Conservation (phyloP, 2,888 invertebrate species). For the Spialia ferax region DNA sequence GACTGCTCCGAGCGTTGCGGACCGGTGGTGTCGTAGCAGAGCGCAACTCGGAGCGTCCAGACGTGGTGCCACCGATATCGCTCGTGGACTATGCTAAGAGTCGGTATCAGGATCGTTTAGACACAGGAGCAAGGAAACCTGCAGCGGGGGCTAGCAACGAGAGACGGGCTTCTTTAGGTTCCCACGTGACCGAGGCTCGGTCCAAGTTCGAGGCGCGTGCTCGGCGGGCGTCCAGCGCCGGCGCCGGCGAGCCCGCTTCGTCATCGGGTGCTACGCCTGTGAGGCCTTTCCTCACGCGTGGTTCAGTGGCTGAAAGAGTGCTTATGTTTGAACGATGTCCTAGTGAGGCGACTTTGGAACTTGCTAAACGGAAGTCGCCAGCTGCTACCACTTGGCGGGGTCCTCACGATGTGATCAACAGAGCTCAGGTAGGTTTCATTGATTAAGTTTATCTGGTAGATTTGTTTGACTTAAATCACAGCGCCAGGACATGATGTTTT, state of each 20-base stretch:
- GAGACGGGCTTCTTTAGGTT: conserved; percentile 76
- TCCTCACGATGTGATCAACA: conserved; percentile 83
- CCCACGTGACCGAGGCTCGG: conserved; percentile 82
- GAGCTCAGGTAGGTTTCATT: conserved; percentile 84
- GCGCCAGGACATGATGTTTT: not conserved
- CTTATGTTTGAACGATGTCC: conserved; percentile 97
- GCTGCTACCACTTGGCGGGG: conserved; percentile 85
- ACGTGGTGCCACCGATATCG: conserved; percentile 84
- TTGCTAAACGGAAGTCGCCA: conserved; percentile 87
- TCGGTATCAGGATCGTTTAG: conserved; percentile 87
- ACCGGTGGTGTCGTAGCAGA: conserved; percentile 88
- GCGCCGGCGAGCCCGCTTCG: conserved; percentile 66
- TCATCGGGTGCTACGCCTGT: conserved; percentile 86
- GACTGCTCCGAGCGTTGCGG: conserved; percentile 92
- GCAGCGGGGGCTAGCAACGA: conserved; percentile 76
- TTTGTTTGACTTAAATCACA: conserved; percentile 8
- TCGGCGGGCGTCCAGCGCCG: conserved; percentile 79
- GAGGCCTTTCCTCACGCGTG: conserved; percentile 94
- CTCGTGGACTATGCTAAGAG: conserved; percentile 89
- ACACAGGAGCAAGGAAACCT: conserved; percentile 80
- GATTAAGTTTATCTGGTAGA: too few relatives aligned
- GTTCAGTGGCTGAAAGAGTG: conserved; percentile 96
- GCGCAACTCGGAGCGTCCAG: conserved; percentile 76
- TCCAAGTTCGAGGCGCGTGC: conserved; percentile 84
- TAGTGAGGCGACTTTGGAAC: conserved; percentile 90